Evolutionary conservation across 2,797 vertebrate genomes (phyloP), one percentile per base, ranked within the genome.

Genomic region (Pipistrellus nathusii): DNA sequence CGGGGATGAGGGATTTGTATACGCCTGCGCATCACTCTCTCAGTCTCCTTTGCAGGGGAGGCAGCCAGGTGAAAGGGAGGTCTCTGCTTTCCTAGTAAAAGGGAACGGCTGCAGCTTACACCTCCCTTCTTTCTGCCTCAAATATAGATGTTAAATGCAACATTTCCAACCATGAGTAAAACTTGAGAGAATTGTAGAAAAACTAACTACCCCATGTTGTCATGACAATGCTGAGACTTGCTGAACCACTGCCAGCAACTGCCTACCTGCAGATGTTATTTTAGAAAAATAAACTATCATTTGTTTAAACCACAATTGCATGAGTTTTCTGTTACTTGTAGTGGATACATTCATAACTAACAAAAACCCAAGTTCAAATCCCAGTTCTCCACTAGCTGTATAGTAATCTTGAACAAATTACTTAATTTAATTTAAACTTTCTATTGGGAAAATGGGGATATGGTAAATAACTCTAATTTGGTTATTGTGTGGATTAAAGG

Each of bases 391-490:
- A 77, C 35, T 57, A 25, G 64, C 51, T 88, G 15, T 69, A 32
- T 76, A 59, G 25, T 59, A 94, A 87, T 23, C 57, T 51, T 73
- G 23, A 89, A 41, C 41, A 78, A 72, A 13, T 32, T 72, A 51
- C 38, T 68, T 81, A 71, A 68, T 57, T 69, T 85, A 86, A 94
- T 66, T 35, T 68, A 59, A 93, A 62, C 32, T 84, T 86, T 8
- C 76, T 91, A 88, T 85, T 51, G 83, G 15, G 93, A 94, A 96
- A 53, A 81, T 38, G 3, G 5, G 51, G 23, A n/a, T 81, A 92
- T 44, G 32, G 15, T 46, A 85, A 75, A 68, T 82, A 93, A 92
- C 13, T 38, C 21, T 59, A 68, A 38, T 23, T 18, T 21, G 44
- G 13, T 55, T 81, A 80, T 21, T 73, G 35, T 10, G 20, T 30